Evolutionary conservation across 1,140 invertebrate genomes (phyloP), one percentile per base, ranked within the genome.

Genomic region (Mamestra configurata): DNA sequence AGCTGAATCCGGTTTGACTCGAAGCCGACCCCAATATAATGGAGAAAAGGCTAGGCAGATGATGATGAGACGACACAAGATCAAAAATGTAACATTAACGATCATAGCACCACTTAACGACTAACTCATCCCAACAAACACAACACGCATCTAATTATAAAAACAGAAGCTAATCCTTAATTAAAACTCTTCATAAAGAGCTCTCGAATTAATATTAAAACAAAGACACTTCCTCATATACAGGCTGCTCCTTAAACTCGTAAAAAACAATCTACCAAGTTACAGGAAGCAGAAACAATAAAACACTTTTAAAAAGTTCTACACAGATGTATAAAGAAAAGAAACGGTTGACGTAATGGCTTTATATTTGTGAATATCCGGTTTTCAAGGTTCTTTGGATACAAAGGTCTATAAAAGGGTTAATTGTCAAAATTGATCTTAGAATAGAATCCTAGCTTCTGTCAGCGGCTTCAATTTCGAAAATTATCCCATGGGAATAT

Each of bases 271-370:
- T 18, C 40, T 27, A 27, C n/a, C 11, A 10, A 49, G 10, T 43
- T 66, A 68, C 64, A 46, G 64, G 64, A 68, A 68, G 64, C 40
- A 27, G 13, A 43, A 15, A 20, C 40, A 68, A 68, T 68, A 68
- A 68, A 68, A 68, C 40, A 49, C 35, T 64, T 55, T 31, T 57
- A 64, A 40, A 64, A 64, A 64, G 40, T 24, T 24, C 1, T 24
- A 46, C 40, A 68, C 64, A 68, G 40, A 68, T 68, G 64, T 68
- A 49, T 2, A 68, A 49, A 15, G 8, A 24, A 49, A 66, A 43
- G 61, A 27, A 46, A n/a, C 13, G 64, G 31, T 11, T 49, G 40
- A 68, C 40, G 61, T 66, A 20, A 31, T 10, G 8, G 13, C 6
- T 35, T 59, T 35, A 7, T 61, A 18, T 35, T 37, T 35, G 27